phyloP scores from a whole-genome alignment of 2,888 invertebrate genomes.

The Tinea trinotella region DNA sequence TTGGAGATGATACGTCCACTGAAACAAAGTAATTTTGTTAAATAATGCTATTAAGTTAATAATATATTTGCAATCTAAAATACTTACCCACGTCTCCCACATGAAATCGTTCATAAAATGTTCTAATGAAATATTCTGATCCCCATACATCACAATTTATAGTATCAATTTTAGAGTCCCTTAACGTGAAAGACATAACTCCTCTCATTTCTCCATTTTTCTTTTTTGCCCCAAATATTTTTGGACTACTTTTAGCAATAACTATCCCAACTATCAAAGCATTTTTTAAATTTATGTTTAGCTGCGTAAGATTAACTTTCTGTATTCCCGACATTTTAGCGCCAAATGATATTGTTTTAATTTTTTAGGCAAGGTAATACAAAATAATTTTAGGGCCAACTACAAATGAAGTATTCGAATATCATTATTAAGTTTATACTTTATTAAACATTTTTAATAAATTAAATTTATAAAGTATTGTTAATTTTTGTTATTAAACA shows the following conservation, averaged over 20 bases:
- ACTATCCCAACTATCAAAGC: conserved; percentile 71
- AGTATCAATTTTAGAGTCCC: conserved; percentile 80
- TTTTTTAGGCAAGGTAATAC: too few species aligned
- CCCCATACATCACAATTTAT: conserved; percentile 87
- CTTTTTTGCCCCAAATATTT: conserved; percentile 61
- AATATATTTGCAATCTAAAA: not conserved
- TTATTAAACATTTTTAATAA: too few species aligned
- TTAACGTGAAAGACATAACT: conserved; percentile 83
- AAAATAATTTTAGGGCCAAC: too few species aligned
- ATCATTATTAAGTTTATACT: too few species aligned
- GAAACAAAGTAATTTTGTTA: conserved; percentile 29
- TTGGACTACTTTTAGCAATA: conserved; percentile 76
- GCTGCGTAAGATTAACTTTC: conserved; percentile 48
- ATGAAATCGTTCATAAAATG: conserved; percentile 74
- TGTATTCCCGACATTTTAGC: conserved; percentile 55
- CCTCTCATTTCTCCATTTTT: conserved; percentile 70
- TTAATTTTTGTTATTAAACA: too few species aligned
- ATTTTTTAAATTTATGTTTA: conserved; percentile 55
- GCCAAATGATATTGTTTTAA: too few species aligned
- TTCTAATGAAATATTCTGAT: conserved; percentile 72
- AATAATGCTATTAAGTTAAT: not conserved
- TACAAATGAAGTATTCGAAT: too few species aligned
- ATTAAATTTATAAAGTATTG: too few species aligned
- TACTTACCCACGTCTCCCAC: conserved; percentile 79
- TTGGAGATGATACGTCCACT: conserved; percentile 80